Evolutionary conservation across 2,797 vertebrate species (phyloP).

Genomic region (Pantherophis vulpinus): DNA sequence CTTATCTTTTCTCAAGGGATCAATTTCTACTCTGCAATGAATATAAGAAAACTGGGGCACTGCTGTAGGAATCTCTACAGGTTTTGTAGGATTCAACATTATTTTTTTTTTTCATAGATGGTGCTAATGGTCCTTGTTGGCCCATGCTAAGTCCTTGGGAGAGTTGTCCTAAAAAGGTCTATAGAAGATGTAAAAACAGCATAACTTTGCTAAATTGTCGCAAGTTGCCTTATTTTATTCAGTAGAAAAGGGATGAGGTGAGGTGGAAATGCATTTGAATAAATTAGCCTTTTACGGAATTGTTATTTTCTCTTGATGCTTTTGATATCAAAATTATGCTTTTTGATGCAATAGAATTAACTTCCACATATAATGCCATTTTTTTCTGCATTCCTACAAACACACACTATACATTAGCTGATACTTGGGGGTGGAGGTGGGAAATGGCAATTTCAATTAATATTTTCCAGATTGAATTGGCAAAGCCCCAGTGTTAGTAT

Average conservation of each 20-base stretch:
- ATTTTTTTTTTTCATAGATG: neutral
- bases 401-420: neutral
- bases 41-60: neutral
- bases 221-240: conserved; percentile 65
- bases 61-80: neutral
- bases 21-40: neutral
- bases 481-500: neutral
- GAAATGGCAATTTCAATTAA: neutral
- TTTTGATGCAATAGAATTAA: neutral
- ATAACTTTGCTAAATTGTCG: neutral
- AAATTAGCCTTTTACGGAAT: neutral
- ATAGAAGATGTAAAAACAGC: neutral
- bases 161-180: neutral
- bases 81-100: neutral
- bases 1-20: neutral
- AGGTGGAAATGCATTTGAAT: conserved; percentile 29
- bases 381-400: neutral
- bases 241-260: conserved; percentile 42
- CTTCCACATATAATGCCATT: neutral
- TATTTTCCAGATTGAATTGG: neutral
- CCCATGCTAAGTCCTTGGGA: neutral
- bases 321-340: neutral
- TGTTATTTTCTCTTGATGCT: neutral
- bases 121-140: neutral
- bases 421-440: no score